Evolutionary conservation across 2,113 vertebrate species (phyloP).

Genomic region (Pachycephala philippinensis): DNA sequence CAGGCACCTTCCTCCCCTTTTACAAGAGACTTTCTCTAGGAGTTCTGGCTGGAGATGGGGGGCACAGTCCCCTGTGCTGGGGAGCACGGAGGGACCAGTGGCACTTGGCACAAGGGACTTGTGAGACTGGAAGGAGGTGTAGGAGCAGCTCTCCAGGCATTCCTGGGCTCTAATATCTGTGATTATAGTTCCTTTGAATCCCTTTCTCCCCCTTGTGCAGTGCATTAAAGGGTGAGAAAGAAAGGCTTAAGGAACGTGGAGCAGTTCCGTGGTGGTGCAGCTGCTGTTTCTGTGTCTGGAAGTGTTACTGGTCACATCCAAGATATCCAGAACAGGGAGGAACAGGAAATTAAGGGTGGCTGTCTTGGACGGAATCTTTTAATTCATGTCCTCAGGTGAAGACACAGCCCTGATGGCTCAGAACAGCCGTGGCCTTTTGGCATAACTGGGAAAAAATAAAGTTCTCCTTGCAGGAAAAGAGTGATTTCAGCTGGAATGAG

Average conservation of each 20-base stretch:
- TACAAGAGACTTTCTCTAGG: fast-evolving
- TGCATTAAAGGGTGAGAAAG: background rate
- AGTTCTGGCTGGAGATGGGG: background rate
- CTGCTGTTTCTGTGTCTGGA: fast-evolving
- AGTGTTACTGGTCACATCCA: background rate
- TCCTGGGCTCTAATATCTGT: background rate
- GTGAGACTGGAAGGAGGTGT: fast-evolving
- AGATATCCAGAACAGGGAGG: background rate
- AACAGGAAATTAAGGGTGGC: background rate
- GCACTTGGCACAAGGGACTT: fast-evolving
- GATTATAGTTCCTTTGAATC: fast-evolving
- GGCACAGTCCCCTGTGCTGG: background rate
- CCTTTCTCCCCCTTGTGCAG: background rate
- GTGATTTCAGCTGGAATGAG: background rate
- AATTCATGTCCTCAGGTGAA: background rate
- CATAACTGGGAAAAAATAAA: background rate
- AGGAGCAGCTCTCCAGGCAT: background rate
- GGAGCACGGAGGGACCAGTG: fast-evolving
- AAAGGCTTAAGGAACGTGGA: background rate
- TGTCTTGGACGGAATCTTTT: background rate
- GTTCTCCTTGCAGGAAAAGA: background rate
- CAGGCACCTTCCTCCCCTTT: background rate
- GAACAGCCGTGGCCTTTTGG: fast-evolving
- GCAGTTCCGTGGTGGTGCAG: background rate
- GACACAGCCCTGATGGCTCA: fast-evolving